These are phyloP conservation scores for Arnoldichthys spilopterus DNA, from an alignment of 2,797 vertebrate species.

Conservation along the genomic window DNA sequence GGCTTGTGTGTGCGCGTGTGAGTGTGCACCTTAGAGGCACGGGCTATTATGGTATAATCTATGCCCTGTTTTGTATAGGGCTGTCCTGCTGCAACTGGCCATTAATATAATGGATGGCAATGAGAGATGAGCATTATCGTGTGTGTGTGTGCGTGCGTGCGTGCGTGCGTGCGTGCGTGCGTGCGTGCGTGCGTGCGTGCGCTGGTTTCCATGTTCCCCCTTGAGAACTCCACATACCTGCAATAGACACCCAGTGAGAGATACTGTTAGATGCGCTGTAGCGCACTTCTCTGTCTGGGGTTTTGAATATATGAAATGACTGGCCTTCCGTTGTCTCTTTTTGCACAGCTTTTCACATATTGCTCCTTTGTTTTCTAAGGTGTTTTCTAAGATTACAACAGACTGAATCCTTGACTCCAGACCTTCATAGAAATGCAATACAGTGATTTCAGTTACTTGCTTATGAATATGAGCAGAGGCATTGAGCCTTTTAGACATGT, in stretches of 20 bases:
- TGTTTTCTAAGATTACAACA: not conserved
- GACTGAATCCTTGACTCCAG: not conserved
- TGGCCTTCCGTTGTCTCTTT: not conserved
- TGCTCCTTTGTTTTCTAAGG: not conserved
- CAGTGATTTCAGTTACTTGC: not conserved
- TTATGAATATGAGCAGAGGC: not conserved
- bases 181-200: constrained; percentile 37
- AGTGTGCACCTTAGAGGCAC: not conserved
- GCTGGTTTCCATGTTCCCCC: constrained; percentile 44
- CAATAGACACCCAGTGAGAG: constrained; percentile 10
- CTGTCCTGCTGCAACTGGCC: constrained; percentile 55
- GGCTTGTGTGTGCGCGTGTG: not conserved
- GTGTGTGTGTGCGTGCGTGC: constrained; percentile 27
- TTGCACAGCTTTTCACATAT: not conserved
- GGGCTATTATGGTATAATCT: constrained; percentile 54
- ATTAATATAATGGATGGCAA: constrained; percentile 64
- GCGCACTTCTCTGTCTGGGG: constrained; percentile 7
- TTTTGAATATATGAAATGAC: constrained; percentile 1
- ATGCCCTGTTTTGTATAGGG: constrained; percentile 55
- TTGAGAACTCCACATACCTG: constrained; percentile 12
- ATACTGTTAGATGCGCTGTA: not conserved
- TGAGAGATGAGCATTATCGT: constrained; percentile 52
- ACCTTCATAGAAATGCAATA: not conserved
- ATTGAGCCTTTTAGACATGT: not conserved
- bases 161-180: constrained; percentile 31